These are phyloP conservation scores for Achlya flavicornis DNA, from an alignment of 2,888 invertebrate species.

Conservation along the genomic window DNA sequence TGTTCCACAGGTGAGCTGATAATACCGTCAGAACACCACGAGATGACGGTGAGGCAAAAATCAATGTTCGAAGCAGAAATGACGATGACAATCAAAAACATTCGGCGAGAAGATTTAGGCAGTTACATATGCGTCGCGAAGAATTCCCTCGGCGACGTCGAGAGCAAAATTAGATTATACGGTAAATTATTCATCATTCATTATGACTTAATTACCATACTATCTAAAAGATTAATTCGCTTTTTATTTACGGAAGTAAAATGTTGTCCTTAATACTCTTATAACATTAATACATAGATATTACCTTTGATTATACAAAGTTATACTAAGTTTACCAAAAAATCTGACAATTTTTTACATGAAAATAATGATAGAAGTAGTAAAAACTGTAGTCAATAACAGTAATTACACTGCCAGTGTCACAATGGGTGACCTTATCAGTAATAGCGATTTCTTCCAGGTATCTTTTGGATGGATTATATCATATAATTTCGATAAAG, in stretches of 20 bases:
- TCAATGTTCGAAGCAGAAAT: constrained; percentile 93
- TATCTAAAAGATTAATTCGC: constrained; percentile 14
- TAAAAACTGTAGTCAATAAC: too few relatives aligned
- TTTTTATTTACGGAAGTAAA: not conserved
- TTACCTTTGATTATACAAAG: constrained; percentile 18
- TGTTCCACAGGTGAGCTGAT: constrained; percentile 89
- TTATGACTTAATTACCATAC: not conserved
- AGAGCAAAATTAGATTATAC: constrained; percentile 94
- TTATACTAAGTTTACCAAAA: too few relatives aligned
- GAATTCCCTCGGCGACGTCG: constrained; percentile 94
- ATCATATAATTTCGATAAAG: too few relatives aligned
- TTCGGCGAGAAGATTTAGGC: constrained; percentile 91
- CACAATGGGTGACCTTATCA: too few relatives aligned
- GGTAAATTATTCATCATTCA: constrained; percentile 81
- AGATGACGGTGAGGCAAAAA: constrained; percentile 88
- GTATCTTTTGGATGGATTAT: too few relatives aligned
- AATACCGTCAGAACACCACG: constrained; percentile 92
- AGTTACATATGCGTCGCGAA: constrained; percentile 94
- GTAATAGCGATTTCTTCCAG: too few relatives aligned
- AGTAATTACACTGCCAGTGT: too few relatives aligned
- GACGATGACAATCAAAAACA: constrained; percentile 91
- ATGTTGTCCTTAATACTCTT: not conserved
- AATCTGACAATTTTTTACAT: too few relatives aligned
- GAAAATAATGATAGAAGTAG: too few relatives aligned
- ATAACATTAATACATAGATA: not conserved